Evolutionary conservation across 1,140 invertebrate species (phyloP).

Genomic region (Ephestia elutella): DNA sequence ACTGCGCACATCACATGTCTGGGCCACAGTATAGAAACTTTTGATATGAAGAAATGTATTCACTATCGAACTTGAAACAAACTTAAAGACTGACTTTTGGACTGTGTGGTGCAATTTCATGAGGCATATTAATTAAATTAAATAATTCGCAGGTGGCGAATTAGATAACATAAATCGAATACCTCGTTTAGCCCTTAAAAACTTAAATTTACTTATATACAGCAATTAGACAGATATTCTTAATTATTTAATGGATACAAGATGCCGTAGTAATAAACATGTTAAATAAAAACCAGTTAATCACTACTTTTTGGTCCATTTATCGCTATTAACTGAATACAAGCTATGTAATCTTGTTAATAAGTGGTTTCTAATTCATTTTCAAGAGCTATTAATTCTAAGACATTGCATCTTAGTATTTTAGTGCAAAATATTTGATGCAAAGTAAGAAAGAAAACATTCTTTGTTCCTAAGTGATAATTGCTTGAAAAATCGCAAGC

Average conservation of each 20-base stretch:
- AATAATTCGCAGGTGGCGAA: constrained; percentile 14
- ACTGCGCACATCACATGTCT: not conserved
- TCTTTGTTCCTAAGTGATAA: no score
- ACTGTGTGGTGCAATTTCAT: constrained; percentile 6
- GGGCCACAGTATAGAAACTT: constrained; percentile 5
- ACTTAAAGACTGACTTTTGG: not conserved
- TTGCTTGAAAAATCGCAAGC: no score
- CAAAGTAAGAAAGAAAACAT: no score
- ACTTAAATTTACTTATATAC: not conserved
- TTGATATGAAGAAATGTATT: not conserved
- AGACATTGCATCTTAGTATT: no score
- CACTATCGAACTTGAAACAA: not conserved
- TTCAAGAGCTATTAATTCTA: no score
- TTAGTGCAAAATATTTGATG: no score
- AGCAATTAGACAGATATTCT: constrained; percentile 13
- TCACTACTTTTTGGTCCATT: not conserved
- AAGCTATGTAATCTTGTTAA: not conserved
- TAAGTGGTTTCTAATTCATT: no score
- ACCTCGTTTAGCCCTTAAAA: not conserved
- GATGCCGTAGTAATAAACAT: constrained; percentile 8
- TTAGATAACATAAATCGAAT: not conserved
- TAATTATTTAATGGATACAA: constrained; percentile 15
- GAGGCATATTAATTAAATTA: not conserved
- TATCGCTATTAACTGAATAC: not conserved
- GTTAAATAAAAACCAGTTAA: not conserved